Conservation (phyloP, 2,113 vertebrate species). For the Percina caprodes region DNA sequence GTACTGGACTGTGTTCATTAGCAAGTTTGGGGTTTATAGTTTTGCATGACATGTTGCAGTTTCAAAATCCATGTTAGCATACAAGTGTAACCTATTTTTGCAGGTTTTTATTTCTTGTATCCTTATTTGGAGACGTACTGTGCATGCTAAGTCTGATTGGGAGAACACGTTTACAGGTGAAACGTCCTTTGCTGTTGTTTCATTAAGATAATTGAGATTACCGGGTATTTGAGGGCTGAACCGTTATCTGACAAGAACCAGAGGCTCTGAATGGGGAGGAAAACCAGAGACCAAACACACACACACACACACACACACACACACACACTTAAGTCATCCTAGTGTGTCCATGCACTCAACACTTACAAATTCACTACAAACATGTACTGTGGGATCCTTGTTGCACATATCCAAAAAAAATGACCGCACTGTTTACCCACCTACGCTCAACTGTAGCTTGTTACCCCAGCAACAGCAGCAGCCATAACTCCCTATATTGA, state of each 20-base stretch:
- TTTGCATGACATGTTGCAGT: no score
- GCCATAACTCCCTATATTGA: slow-evolving; percentile 67
- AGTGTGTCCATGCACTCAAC: neutral
- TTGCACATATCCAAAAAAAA: slow-evolving; percentile 57
- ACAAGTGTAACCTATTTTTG: neutral
- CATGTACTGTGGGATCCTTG: slow-evolving; percentile 31
- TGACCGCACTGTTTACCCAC: slow-evolving; percentile 76
- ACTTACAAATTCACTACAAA: slow-evolving; percentile 11
- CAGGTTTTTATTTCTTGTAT: no score
- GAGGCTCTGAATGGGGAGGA: slow-evolving; percentile 6
- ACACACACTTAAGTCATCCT: neutral
- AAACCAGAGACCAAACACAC: slow-evolving; percentile 16
- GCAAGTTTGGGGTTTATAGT: no score
- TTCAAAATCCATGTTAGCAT: neutral
- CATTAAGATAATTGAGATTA: neutral
- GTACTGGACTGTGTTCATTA: no score
- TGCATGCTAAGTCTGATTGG: neutral
- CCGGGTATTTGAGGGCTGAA: no score
- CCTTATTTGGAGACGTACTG: neutral
- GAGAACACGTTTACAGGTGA: slow-evolving; percentile 13
- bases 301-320: no score
- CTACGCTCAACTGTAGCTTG: slow-evolving; percentile 68
- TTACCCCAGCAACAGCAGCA: slow-evolving; percentile 72
- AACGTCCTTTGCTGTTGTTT: neutral
- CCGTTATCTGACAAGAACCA: slow-evolving; percentile 33